These are phyloP conservation scores for Pristionchus japonicus DNA, from an alignment of 2,888 invertebrate species.

Conservation along the genomic window DNA sequence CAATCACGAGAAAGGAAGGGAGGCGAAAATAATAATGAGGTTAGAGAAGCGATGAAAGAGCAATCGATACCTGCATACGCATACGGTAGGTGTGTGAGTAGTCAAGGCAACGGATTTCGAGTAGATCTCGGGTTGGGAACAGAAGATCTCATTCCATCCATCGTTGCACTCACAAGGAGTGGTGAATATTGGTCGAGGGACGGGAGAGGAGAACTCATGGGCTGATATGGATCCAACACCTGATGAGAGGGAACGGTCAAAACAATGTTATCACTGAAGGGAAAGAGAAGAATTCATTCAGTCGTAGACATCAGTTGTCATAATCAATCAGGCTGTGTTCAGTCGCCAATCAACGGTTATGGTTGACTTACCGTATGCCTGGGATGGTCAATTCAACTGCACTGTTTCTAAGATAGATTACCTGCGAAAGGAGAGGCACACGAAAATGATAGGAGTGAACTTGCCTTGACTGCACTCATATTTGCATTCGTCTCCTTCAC, in stretches of 20 bases:
- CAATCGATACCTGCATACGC: slow-evolving; percentile 44
- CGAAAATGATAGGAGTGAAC: neutral
- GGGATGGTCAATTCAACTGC: too few relatives aligned
- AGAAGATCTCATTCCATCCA: slow-evolving; percentile 40
- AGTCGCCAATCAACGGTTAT: too few relatives aligned
- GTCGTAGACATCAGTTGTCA: neutral
- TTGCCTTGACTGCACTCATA: neutral
- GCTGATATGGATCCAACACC: slow-evolving; percentile 8
- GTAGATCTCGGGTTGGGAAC: neutral
- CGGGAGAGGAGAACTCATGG: neutral
- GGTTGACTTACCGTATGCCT: too few relatives aligned
- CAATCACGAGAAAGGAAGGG: neutral
- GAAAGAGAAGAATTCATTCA: too few relatives aligned
- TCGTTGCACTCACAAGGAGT: slow-evolving; percentile 20
- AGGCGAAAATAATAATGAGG: neutral
- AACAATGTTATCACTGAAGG: neutral
- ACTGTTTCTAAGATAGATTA: too few relatives aligned
- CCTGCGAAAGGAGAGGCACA: neutral
- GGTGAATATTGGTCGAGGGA: neutral
- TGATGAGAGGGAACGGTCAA: neutral
- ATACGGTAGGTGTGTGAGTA: slow-evolving; percentile 1
- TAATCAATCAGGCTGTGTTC: neutral
- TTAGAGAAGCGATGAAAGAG: neutral
- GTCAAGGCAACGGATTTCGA: neutral
- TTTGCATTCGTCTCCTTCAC: neutral